Conservation (phyloP, 1,140 invertebrate species). For the Ceratosolen fusciceps region DNA sequence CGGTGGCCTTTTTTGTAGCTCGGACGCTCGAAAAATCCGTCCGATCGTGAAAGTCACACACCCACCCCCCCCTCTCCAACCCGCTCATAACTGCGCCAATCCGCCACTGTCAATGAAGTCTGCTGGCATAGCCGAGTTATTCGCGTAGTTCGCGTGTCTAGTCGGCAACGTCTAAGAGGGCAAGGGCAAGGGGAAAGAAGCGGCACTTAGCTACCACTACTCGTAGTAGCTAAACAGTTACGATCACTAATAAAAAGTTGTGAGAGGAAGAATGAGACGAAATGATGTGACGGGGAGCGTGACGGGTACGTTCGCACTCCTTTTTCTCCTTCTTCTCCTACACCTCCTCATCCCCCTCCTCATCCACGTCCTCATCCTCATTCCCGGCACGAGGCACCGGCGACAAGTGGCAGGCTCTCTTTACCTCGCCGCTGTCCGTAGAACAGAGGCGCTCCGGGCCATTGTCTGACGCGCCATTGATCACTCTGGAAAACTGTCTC, state of each 20-base stretch:
- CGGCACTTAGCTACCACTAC: no score
- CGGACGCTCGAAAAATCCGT: not conserved
- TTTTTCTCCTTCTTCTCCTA: not conserved
- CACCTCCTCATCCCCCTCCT: no score
- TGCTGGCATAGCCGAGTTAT: no score
- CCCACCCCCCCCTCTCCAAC: no score
- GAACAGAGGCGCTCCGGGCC: constrained; percentile 43
- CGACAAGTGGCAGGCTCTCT: constrained; percentile 33
- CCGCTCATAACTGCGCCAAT: not conserved
- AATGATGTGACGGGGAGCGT: not conserved
- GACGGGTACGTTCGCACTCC: constrained; percentile 30
- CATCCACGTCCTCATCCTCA: no score
- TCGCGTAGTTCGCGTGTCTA: no score
- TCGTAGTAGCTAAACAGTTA: not conserved
- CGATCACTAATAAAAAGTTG: not conserved
- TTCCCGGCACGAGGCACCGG: no score
- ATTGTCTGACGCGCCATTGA: constrained; percentile 56
- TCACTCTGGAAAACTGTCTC: constrained; percentile 51
- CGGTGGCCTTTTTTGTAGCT: no score
- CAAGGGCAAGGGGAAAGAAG: no score
- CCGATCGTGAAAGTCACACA: constrained; percentile 25
- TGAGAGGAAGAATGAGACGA: not conserved
- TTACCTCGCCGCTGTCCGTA: constrained; percentile 16
- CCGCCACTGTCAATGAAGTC: constrained; percentile 25
- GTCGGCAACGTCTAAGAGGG: no score